phyloP scores from a whole-genome alignment of 1,140 invertebrate species.

The Drosophila setifemur region DNA sequence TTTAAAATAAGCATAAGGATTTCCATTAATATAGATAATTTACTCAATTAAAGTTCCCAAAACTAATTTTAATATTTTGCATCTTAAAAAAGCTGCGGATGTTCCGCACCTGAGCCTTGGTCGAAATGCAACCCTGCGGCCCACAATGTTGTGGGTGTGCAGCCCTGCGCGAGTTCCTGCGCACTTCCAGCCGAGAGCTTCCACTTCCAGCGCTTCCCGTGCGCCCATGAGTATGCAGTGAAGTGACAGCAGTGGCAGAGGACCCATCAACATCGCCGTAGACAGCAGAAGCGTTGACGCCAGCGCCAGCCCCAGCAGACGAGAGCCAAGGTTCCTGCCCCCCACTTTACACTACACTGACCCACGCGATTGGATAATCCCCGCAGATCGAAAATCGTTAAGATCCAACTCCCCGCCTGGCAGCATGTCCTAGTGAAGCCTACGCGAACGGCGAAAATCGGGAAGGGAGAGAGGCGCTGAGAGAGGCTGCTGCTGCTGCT shows the following conservation, averaged over 20 bases:
- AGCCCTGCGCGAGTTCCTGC: constrained; percentile 46
- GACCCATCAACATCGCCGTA: constrained; percentile 57
- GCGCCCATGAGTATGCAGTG: constrained; percentile 77
- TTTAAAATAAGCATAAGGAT: too few species aligned
- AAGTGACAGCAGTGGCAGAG: constrained; percentile 69
- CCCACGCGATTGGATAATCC: constrained; percentile 59
- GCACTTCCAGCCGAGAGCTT: constrained; percentile 11
- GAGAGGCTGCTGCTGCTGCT: too few species aligned
- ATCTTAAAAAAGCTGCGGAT: not conserved
- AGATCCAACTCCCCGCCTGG: not conserved
- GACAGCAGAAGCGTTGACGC: constrained; percentile 47
- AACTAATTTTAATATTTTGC: too few species aligned
- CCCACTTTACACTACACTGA: constrained; percentile 19
- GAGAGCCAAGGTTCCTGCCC: constrained; percentile 42
- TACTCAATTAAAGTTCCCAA: too few species aligned
- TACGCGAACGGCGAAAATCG: not conserved
- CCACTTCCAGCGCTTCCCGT: constrained; percentile 54
- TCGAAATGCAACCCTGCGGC: constrained; percentile 14
- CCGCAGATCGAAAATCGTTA: not conserved
- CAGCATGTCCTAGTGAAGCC: constrained; percentile 50
- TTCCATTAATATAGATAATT: too few species aligned
- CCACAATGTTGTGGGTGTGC: not conserved
- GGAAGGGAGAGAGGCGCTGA: not conserved
- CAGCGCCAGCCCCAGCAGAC: constrained; percentile 36
- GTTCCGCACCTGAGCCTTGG: not conserved